Conservation (phyloP, 2,888 invertebrate species). For the Hirtodrosophila trivittata region DNA sequence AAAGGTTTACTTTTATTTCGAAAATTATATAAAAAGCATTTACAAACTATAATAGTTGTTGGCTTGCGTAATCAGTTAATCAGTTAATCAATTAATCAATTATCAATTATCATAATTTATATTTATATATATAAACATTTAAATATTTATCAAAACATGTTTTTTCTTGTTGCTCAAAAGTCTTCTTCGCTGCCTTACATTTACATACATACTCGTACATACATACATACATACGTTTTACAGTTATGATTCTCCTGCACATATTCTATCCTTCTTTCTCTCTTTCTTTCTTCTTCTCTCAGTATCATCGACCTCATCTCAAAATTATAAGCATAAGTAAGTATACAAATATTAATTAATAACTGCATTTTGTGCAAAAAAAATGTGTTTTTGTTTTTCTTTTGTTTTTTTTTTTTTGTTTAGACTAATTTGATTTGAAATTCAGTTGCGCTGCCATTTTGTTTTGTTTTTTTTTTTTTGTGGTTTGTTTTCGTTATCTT, state of each 20-base stretch:
- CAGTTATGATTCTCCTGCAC: conserved; percentile 65
- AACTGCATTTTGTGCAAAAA: conserved; percentile 73
- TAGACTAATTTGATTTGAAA: conserved; percentile 77
- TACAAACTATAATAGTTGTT: conserved; percentile 79
- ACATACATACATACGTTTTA: conserved; percentile 70
- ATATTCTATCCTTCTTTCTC: conserved; percentile 18
- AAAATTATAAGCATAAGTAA: conserved; percentile 68
- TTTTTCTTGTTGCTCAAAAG: conserved; percentile 81
- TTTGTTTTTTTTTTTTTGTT: conserved; percentile 22
- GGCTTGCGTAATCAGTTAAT: conserved; percentile 75
- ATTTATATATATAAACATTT: conserved; percentile 71
- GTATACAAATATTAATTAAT: conserved; percentile 46
- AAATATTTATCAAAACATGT: conserved; percentile 81
- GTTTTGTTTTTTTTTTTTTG: conserved; percentile 36
- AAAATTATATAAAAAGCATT: conserved; percentile 79
- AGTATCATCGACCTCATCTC: conserved; percentile 18
- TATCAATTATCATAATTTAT: conserved; percentile 55
- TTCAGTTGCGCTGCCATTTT: conserved; percentile 76
- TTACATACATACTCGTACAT: conserved; percentile 70
- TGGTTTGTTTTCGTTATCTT: conserved; percentile 38
- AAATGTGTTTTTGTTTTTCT: conserved; percentile 40
- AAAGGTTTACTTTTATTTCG: conserved; percentile 65
- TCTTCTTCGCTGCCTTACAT: conserved; percentile 75
- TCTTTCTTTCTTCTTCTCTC: conserved; percentile 3
- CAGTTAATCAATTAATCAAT: conserved; percentile 49